phyloP scores from a whole-genome alignment of 2,888 invertebrate species.

The Xylophagus ater region DNA sequence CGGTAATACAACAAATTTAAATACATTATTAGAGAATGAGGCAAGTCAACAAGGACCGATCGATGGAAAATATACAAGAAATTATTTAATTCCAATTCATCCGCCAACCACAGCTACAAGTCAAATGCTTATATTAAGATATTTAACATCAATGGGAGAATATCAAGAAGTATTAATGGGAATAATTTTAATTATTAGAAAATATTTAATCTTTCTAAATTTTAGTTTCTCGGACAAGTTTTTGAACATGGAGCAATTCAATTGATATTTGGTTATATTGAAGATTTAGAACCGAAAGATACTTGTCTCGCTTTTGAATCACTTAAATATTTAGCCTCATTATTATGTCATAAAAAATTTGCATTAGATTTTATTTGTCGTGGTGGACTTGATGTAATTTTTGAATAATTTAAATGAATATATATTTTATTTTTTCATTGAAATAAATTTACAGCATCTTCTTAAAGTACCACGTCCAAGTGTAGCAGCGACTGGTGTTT shows the following conservation, averaged over 20 bases:
- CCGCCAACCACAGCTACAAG: conserved; percentile 81
- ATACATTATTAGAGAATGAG: conserved; percentile 32
- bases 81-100: conserved; percentile 62
- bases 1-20: conserved; percentile 31
- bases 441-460: conserved; percentile 48
- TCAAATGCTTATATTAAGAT: conserved; percentile 86
- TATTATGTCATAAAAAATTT: conserved; percentile 97
- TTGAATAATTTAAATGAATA: background rate
- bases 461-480: conserved; percentile 87
- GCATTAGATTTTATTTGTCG: conserved; percentile 88
- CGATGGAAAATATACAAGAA: conserved; percentile 25
- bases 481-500: conserved; percentile 91
- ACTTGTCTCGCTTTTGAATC: conserved; percentile 93
- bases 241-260: conserved; percentile 88
- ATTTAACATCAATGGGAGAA: conserved; percentile 94
- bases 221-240: conserved; percentile 70
- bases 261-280: conserved; percentile 81
- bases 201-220: conserved; percentile 6
- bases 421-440: background rate
- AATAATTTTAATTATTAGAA: conserved; percentile 5
- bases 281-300: conserved; percentile 77
- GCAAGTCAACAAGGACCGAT: conserved; percentile 21
- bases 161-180: conserved; percentile 84
- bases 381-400: conserved; percentile 64
- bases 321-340: conserved; percentile 83